A percentile compares a stretch with the other conserved stretches of the same genome.
These are phyloP conservation scores for Neosalanx taihuensis DNA, from an alignment of 2,797 vertebrate species.

Conservation along the genomic window DNA sequence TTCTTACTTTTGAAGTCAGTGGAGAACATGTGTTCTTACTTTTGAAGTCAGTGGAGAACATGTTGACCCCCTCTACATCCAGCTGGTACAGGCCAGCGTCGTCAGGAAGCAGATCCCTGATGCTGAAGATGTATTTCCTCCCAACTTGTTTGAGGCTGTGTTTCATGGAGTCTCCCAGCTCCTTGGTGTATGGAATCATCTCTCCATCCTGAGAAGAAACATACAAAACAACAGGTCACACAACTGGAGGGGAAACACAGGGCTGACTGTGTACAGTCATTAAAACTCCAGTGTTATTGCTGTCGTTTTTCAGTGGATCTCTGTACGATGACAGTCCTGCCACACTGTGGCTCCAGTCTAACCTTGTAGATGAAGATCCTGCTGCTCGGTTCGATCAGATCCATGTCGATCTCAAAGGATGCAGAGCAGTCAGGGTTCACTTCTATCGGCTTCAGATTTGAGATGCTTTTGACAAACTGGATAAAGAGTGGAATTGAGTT, in stretches of 20 bases:
- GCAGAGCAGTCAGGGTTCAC: constrained; percentile 74
- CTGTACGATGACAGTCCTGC: neutral
- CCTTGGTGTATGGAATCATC: constrained; percentile 72
- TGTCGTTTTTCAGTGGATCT: neutral
- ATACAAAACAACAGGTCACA: neutral
- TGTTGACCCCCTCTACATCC: constrained; percentile 74
- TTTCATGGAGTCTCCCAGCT: constrained; percentile 67
- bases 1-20: no score
- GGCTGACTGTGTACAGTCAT: neutral
- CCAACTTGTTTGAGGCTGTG: constrained; percentile 72
- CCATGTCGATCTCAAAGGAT: constrained; percentile 80
- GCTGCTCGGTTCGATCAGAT: constrained; percentile 75
- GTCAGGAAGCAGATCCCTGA: constrained; percentile 78
- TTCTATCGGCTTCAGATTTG: constrained; percentile 70
- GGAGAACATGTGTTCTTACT: constrained; percentile 56
- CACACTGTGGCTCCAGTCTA: constrained; percentile 22
- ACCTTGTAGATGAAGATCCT: constrained; percentile 84
- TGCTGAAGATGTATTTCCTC: constrained; percentile 72
- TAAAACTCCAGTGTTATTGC: neutral
- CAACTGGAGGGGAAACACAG: neutral
- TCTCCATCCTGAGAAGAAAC: constrained; percentile 71
- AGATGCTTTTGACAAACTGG: constrained; percentile 73
- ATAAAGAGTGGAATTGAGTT: neutral
- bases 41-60: constrained; percentile 83
- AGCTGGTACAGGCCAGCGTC: constrained; percentile 85